Base-by-base conservation (phyloP, 2,888 invertebrate genomes). In the Chrysotoxum bicinctum region DNA sequence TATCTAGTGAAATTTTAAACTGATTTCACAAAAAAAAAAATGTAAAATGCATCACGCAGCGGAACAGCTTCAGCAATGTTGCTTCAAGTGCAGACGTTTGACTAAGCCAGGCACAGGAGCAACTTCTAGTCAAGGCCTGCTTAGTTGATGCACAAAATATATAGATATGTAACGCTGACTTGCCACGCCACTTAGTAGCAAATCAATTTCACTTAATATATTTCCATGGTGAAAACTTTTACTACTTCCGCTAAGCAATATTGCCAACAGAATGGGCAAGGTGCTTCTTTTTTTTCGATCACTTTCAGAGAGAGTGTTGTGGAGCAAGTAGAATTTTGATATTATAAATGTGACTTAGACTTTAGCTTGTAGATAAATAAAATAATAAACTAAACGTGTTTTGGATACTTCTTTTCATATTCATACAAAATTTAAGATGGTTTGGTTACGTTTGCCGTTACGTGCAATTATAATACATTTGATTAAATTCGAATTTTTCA, bases 181-280 rank as follows among this genome's bases (percentile, higher is more conserved):
- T 73, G 76, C 72, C 80, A 85, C 45, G 75, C 80, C 69, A 79
- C 84, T 79, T 77, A 72, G 85, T 73, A 72, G 80, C 76, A 69
- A 68, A 72, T 56, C 76, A 81, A 77, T 85, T 85, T 85, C 85
- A 81, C 85, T 81, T 75, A 85, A 76, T 80, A 72, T 74, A 84
- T 84, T 84, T 80, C 68, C 80, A 85, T 32, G 76, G 85, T 76
- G 85, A 85, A 85, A 85, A 85, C 85, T 85, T 85, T 85, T 85
- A 85, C 85, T 85, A 76, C 80, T 76, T 85, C 85, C 85, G 70
- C 58, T 80, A 73, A 40, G 54, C 68, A 80, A 76, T 76, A 72
- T 40, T 50, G 69, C 70, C 48, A 70, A 62, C 69, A 68, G 68
- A 62, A 62, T 62, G 58, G 48, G 30, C 26, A 69, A 54, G 69